These are phyloP conservation scores for Oplegnathus fasciatus DNA, from an alignment of 2,113 vertebrate genomes.

Conservation along the genomic window DNA sequence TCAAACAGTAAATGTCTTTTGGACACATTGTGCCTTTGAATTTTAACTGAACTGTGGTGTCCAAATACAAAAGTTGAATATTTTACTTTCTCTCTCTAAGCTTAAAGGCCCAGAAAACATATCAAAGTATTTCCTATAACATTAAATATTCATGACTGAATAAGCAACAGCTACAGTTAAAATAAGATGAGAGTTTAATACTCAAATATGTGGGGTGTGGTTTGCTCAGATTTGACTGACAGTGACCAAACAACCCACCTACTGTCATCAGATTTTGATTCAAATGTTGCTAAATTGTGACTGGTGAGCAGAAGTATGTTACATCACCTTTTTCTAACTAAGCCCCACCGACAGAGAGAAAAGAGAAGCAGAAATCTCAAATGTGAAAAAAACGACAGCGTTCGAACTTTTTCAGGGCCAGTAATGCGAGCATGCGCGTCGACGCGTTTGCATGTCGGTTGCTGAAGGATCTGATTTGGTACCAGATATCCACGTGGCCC, in stretches of 20 bases:
- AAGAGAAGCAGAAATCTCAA: no score
- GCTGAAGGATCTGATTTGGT: neutral
- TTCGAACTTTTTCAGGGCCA: no score
- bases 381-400: no score
- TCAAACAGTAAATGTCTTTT: neutral
- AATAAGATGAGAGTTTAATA: neutral
- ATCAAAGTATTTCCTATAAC: neutral
- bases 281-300: no score
- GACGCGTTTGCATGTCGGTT: neutral
- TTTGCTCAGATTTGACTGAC: no score
- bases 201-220: no score
- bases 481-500: neutral
- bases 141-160: neutral
- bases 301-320: no score
- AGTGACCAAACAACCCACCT: no score
- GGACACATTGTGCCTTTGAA: neutral
- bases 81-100: neutral
- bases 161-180: neutral
- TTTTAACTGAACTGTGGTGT: neutral
- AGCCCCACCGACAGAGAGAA: no score
- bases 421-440: no score
- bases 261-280: no score
- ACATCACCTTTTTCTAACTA: no score
- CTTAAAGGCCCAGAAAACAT: neutral
- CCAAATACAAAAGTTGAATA: neutral